Evolutionary conservation across 35 echinoderm and acorn worm genomes (phyloP).

Genomic region (Acanthaster planci): DNA sequence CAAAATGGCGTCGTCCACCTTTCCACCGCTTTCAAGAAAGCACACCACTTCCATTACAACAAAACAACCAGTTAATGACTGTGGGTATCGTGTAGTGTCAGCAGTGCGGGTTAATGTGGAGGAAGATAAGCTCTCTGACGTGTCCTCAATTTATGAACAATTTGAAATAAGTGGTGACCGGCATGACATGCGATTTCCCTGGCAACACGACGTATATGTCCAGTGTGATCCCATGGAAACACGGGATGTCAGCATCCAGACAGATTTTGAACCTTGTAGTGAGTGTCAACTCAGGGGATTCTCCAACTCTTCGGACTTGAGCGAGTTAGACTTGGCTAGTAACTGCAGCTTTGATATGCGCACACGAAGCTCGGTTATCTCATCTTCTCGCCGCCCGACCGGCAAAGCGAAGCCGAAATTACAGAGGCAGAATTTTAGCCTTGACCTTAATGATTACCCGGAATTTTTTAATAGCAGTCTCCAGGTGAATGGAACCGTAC

Average conservation of each 20-base stretch:
- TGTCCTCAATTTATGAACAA: slow-evolving; percentile 36
- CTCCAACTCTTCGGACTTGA: slow-evolving; percentile 17
- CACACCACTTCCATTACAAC: not conserved
- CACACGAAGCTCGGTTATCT: not conserved
- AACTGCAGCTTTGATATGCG: not conserved
- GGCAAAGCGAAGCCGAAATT: slow-evolving; percentile 24
- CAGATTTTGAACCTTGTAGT: slow-evolving; percentile 15
- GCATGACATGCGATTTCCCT: slow-evolving; percentile 47
- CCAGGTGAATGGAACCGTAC: not conserved
- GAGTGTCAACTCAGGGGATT: not conserved
- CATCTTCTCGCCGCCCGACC: slow-evolving; percentile 13
- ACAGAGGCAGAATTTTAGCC: slow-evolving; percentile 19
- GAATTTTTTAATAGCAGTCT: not conserved
- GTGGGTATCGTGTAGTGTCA: not conserved
- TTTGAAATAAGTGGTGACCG: slow-evolving; percentile 55
- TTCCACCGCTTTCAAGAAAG: slow-evolving; percentile 6
- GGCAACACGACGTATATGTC: slow-evolving; percentile 56
- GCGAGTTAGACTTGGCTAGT: slow-evolving; percentile 8
- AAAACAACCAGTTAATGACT: not conserved
- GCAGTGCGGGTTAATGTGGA: slow-evolving; percentile 15
- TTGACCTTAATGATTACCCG: not conserved
- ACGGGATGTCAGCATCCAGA: slow-evolving; percentile 35
- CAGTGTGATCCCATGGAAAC: slow-evolving; percentile 40
- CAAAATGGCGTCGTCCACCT: slow-evolving; percentile 22
- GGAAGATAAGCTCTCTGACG: slow-evolving; percentile 40